Evolutionary conservation across 2,113 vertebrate genomes (phyloP), one percentile per base, ranked within the genome.

Genomic region (Pelmatolapia mariae): DNA sequence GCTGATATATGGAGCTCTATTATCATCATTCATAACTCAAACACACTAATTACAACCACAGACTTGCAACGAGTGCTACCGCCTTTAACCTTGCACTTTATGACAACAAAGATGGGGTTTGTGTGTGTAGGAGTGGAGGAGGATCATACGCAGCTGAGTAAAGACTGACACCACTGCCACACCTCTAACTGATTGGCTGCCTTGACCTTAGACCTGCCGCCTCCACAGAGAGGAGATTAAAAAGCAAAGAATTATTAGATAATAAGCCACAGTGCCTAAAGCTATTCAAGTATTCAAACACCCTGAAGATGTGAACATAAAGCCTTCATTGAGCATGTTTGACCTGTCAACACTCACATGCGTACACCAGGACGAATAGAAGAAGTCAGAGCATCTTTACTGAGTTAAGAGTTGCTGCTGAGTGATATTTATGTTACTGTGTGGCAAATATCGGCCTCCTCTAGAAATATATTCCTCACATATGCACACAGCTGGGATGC

Each of bases 401-500:
- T 24, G 80, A 54, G 54, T 78, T 68, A 68, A 61, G 53, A 40
- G 59, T 54, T 13, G 87, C 86, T 54, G 76, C 47, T 63, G 47
- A n/a, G 61, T 73, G 82, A 68, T 88, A 83, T 94, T 90, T 86
- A 92, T 86, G 79, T 87, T 54, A 80, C 54, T 73, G 47, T 24
- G 68, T 73, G 82, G 59, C 78, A 78, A 83, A 88, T 73, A 54
- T 80, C 83, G 54, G 79, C 68, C 45, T 90, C 80, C 83, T 73
- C 13, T 61, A 80, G 43, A 78, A 56, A 59, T 18, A 16, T 86
- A 89, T 93, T 90, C 89, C 85, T 57, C 33, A 33, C 43, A 86
- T 73, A 80, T 81, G 52, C 84, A 80, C 85, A 82, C 87, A 91
- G 90, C 84, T 92, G 86, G 82, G 85, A 93, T 85, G 89, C 89